phyloP scores from a whole-genome alignment of 92 coral and sea anemone genomes.

The Bergia puertoricense region DNA sequence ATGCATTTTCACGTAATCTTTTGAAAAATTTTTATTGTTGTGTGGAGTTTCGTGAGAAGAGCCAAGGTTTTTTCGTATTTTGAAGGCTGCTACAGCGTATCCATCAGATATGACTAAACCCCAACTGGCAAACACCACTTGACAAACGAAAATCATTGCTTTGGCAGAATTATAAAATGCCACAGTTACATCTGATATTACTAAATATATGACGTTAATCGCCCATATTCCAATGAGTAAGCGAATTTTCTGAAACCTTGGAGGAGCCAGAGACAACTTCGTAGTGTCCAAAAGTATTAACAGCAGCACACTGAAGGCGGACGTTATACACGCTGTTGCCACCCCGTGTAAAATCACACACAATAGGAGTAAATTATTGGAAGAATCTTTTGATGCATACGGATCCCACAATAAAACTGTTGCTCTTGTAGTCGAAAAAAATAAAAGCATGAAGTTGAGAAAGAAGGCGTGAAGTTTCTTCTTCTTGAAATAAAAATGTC shows the following conservation, averaged over 20 bases:
- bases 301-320: conserved; percentile 73
- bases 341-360: conserved; percentile 23
- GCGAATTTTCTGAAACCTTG: conserved; percentile 64
- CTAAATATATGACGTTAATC: conserved; percentile 31
- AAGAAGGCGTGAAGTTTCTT: conserved; percentile 29
- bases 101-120: conserved; percentile 71
- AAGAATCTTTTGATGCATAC: neutral
- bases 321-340: conserved; percentile 50
- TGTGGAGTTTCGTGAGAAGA: conserved; percentile 58
- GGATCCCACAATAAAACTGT: conserved; percentile 43
- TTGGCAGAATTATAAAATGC: conserved; percentile 44
- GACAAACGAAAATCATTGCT: conserved; percentile 51
- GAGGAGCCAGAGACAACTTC: conserved; percentile 57
- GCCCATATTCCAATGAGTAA: conserved; percentile 54
- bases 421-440: conserved; percentile 17
- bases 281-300: conserved; percentile 73
- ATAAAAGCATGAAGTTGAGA: conserved; percentile 30
- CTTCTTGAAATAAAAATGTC: neutral
- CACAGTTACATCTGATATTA: conserved; percentile 54
- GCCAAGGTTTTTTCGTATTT: conserved; percentile 64
- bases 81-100: conserved; percentile 62
- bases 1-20: conserved; percentile 43
- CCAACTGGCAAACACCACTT: conserved; percentile 49
- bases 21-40: neutral
- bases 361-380: neutral